A percentile compares a stretch with the other conserved stretches of the same genome.
These are phyloP conservation scores for Tachycineta bicolor DNA, from an alignment of 2,113 vertebrate species.

Conservation along the genomic window DNA sequence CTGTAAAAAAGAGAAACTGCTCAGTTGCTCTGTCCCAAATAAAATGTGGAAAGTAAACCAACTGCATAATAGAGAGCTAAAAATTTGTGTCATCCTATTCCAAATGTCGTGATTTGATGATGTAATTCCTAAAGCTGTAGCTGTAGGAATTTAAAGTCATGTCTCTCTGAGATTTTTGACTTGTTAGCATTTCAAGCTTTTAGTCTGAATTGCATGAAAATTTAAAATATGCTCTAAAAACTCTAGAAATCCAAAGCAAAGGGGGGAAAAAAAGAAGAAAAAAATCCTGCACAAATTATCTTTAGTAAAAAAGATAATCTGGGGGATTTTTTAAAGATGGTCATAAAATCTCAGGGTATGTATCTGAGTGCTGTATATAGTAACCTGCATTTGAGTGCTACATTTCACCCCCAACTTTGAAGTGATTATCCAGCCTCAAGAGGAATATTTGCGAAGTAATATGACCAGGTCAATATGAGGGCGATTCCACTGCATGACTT, in stretches of 20 bases:
- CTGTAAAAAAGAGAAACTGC: background rate
- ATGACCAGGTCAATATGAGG: background rate
- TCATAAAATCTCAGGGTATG: background rate
- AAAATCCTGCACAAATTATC: background rate
- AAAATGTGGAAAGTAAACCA: background rate
- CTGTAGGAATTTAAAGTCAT: background rate
- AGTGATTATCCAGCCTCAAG: background rate
- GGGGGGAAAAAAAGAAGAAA: too few species aligned
- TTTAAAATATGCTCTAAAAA: background rate
- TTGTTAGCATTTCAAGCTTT: background rate
- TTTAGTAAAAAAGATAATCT: background rate
- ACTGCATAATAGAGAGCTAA: background rate
- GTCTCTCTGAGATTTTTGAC: background rate
- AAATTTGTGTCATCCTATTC: background rate
- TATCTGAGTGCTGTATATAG: background rate
- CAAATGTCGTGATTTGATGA: background rate
- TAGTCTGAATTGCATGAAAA: background rate
- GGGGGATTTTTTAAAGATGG: background rate
- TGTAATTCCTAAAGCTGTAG: background rate
- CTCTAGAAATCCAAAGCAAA: background rate
- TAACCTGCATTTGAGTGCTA: background rate
- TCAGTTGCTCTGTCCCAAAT: background rate
- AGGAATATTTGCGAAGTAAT: conserved; percentile 38
- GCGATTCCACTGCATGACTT: conserved; percentile 8
- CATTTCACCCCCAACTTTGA: conserved; percentile 24